Evolutionary conservation across 2,888 invertebrate species (phyloP).

Genomic region (Torymus tubicola): DNA sequence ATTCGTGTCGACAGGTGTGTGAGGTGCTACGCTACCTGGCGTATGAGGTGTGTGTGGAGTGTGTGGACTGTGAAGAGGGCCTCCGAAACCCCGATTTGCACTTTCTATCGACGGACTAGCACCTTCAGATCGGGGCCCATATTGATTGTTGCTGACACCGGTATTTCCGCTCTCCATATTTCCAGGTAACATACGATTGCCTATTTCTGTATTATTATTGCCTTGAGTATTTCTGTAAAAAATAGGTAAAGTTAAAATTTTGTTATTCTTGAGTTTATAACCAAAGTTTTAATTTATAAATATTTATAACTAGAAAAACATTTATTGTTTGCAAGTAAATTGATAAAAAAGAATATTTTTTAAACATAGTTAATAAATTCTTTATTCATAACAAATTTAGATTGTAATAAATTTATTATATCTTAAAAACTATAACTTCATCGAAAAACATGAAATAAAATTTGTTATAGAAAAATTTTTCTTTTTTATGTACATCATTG

Average conservation of each 20-base stretch:
- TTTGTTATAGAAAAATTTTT: too few relatives aligned
- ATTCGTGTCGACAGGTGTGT: conserved; percentile 71
- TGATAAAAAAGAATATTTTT: too few relatives aligned
- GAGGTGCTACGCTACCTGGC: conserved; percentile 72
- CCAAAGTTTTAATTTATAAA: too few relatives aligned
- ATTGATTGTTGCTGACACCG: conserved; percentile 65
- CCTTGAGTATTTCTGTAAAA: conserved; percentile 65
- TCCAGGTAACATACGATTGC: conserved; percentile 70
- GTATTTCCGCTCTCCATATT: conserved; percentile 64
- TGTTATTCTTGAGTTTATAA: too few relatives aligned
- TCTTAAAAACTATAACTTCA: too few relatives aligned
- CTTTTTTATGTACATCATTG: too few relatives aligned
- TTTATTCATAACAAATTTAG: too few relatives aligned
- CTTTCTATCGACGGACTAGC: conserved; percentile 75
- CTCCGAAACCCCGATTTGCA: conserved; percentile 72
- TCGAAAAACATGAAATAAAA: too few relatives aligned
- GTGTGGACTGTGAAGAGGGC: conserved; percentile 74
- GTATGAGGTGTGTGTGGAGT: conserved; percentile 75
- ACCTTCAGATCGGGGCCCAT: conserved; percentile 70
- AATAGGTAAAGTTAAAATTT: background rate
- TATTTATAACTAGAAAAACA: too few relatives aligned
- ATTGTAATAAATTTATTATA: too few relatives aligned
- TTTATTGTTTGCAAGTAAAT: too few relatives aligned
- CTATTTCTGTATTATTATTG: conserved; percentile 69
- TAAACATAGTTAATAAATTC: too few relatives aligned